Base-by-base conservation (phyloP, 2,888 invertebrate genomes). In the Argyresthia goedartella region DNA sequence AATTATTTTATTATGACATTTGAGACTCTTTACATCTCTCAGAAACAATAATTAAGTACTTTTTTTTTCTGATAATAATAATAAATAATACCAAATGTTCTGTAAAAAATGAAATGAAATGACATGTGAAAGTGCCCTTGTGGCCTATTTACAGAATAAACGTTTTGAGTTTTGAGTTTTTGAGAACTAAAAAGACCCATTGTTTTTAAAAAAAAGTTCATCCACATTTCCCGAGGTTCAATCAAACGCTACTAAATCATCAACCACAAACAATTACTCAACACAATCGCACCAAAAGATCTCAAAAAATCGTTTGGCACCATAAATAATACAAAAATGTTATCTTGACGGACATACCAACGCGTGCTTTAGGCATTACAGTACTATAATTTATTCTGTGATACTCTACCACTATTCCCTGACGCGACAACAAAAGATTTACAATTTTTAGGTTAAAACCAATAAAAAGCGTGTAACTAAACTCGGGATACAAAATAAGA, bases 361-460 rank as follows among this genome's bases (percentile, higher is more conserved):
- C 81, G 79, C 81, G 73, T 65, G 71, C 65, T 66, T 76, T 69
- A 73, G 64, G 65, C 66, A 79, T 25, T 25, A 25, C 25, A 25
- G 25, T 25, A 25, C 25, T 25, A 25, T 25, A 25, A 25, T 25
- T 25, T 25, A 25, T 25, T 6, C 25, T 25, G 25, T 25, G 25
- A 25, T 25, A 25, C 25, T 25, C 78, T 67, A 65, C 68, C 53
- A 52, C 72, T 79, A 80, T 77, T 60, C 59, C 63, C 60, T 62
- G 67, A 67, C 59, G 65, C 74, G 76, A 77, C 80, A 79, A 77
- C 71, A 62, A 66, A 25, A 74, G 73, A 77, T 75, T 76, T 74
- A 77, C 65, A 71, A 69, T 53, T 53, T 53, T 60, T 56, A 57
- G 59, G 52, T 58, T 58, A 58, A 49, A 60, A 58, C 57, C 56